Evolutionary conservation across 2,113 vertebrate species (phyloP).

Genomic region (Merops nubicus): DNA sequence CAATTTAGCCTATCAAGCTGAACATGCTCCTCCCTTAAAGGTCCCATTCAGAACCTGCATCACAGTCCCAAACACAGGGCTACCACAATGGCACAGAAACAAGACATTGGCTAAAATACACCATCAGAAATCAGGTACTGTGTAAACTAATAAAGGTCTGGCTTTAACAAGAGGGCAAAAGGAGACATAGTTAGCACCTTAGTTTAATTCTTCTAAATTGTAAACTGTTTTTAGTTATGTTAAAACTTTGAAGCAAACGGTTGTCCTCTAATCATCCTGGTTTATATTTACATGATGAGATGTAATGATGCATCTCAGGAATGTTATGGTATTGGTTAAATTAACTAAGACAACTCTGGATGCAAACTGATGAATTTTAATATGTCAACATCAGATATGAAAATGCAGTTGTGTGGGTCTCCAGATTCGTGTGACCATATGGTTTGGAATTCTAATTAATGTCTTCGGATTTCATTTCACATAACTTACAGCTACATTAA

Average conservation of each 20-base stretch:
- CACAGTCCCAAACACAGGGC: accelerated
- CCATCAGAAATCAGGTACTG: neutral
- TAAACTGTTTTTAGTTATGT: constrained; percentile 22
- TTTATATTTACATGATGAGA: constrained; percentile 62
- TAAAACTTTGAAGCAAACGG: neutral
- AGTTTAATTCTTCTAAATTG: constrained; percentile 19
- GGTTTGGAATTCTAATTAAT: constrained; percentile 58
- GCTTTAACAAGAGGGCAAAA: neutral
- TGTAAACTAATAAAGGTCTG: neutral
- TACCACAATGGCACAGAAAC: neutral
- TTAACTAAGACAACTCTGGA: constrained; percentile 61
- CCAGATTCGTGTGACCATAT: constrained; percentile 20
- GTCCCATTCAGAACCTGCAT: neutral
- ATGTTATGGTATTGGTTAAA: constrained; percentile 57
- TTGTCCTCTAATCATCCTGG: constrained; percentile 43
- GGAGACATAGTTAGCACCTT: neutral
- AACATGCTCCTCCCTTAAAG: neutral
- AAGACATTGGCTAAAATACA: neutral
- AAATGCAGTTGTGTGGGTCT: constrained; percentile 27
- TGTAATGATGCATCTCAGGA: constrained; percentile 59
- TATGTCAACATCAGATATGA: constrained; percentile 45
- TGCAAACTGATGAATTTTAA: constrained; percentile 66
- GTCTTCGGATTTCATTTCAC: constrained; percentile 47
- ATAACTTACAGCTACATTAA: constrained; percentile 53
- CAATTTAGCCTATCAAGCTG: neutral